These are phyloP conservation scores for Megaceryle torquata DNA, from an alignment of 2,113 vertebrate species.

Conservation along the genomic window DNA sequence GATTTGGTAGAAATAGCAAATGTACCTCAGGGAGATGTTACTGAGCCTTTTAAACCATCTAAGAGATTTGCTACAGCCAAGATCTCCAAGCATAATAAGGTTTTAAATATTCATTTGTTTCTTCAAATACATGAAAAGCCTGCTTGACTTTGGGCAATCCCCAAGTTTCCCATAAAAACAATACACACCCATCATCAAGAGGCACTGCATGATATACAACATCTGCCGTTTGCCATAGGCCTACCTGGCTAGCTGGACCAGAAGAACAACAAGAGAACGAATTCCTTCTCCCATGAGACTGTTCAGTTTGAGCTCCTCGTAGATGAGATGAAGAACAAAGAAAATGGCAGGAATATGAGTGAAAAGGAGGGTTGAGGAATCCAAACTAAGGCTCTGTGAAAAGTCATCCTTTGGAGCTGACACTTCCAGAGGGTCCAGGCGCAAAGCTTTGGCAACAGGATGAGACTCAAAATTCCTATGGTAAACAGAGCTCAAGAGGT, in stretches of 20 bases:
- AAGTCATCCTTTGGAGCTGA: constrained; percentile 64
- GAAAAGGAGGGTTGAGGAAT: constrained; percentile 90
- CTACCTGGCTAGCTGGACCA: constrained; percentile 94
- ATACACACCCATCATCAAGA: not conserved
- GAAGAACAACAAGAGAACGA: constrained; percentile 85
- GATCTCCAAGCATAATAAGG: not conserved
- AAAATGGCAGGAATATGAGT: constrained; percentile 90
- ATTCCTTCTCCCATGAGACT: constrained; percentile 88
- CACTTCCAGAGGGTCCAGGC: constrained; percentile 69
- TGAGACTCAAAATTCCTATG: constrained; percentile 84
- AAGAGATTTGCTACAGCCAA: not conserved
- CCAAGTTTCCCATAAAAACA: not conserved
- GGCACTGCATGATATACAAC: fast-evolving
- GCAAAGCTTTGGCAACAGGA: constrained; percentile 75
- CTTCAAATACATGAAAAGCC: not conserved
- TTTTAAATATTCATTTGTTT: not conserved
- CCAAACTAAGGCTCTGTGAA: constrained; percentile 77
- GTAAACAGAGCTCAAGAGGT: constrained; percentile 89
- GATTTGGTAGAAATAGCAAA: not conserved
- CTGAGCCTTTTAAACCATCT: not conserved
- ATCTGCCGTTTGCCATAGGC: not conserved
- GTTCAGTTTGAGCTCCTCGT: constrained; percentile 93
- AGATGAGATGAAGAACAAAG: constrained; percentile 92
- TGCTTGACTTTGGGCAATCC: not conserved
- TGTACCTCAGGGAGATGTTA: not conserved